Percentiles rank a stretch among this genome's conserved stretches.
Conservation (phyloP, 2,113 vertebrate species). For the Lophotis ruficrista region DNA sequence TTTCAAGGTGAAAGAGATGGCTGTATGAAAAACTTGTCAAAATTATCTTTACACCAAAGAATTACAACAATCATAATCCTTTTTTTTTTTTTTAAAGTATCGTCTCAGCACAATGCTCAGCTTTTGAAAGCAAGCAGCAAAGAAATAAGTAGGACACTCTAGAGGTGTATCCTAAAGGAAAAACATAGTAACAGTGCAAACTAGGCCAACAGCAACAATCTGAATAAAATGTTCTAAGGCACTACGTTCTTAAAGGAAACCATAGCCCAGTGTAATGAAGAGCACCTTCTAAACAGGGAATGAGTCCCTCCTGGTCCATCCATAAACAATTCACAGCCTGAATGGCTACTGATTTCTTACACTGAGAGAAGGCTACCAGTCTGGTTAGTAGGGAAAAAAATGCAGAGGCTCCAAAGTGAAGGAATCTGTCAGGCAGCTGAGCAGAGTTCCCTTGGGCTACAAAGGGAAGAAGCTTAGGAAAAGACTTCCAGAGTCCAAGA, state of each 20-base stretch:
- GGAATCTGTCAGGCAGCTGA: not conserved
- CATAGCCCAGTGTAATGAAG: not conserved
- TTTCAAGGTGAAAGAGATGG: not conserved
- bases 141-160: constrained; percentile 45
- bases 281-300: not conserved
- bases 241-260: not conserved
- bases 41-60: not conserved
- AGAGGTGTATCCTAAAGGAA: constrained; percentile 13
- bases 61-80: not conserved
- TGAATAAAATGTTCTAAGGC: not conserved
- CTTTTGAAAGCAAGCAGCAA: constrained; percentile 10
- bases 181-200: constrained; percentile 25
- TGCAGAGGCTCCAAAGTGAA: not conserved
- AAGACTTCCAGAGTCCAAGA: not conserved
- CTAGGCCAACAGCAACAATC: constrained; percentile 29
- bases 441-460: not conserved
- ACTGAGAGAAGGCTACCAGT: not conserved
- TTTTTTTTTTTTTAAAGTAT: not conserved
- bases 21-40: not conserved
- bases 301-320: not conserved
- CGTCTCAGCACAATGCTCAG: not conserved
- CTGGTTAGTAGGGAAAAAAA: not conserved
- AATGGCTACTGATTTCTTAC: not conserved
- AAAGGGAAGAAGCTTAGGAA: not conserved
- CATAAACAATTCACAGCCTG: not conserved